phyloP scores from a whole-genome alignment of 2,888 invertebrate species.

The Hydrotaea diabolus region DNA sequence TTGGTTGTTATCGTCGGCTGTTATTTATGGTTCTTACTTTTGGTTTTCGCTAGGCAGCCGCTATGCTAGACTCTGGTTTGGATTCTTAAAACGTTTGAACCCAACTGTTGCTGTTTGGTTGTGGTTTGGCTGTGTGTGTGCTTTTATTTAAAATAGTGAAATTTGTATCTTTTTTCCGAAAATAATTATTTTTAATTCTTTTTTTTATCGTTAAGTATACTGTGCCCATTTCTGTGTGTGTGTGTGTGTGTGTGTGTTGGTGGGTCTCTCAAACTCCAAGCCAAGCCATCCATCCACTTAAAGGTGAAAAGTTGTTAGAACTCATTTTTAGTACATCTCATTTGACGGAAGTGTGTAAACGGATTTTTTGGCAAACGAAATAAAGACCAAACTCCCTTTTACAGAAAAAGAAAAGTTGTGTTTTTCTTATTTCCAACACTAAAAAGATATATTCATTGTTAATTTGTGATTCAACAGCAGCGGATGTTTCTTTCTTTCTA shows the following conservation, averaged over 20 bases:
- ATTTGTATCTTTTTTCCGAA: conserved; percentile 15
- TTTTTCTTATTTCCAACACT: conserved; percentile 6
- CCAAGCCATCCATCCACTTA: not conserved
- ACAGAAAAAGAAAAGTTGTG: conserved; percentile 2
- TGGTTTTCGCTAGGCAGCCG: not conserved
- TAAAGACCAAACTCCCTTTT: conserved; percentile 27
- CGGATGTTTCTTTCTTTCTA: conserved; percentile 44
- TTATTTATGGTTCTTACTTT: conserved; percentile 52
- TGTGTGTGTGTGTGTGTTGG: not conserved
- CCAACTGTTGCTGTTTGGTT: too few relatives aligned
- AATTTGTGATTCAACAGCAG: conserved; percentile 60
- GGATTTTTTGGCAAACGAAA: conserved; percentile 48
- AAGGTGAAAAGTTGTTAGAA: conserved; percentile 63
- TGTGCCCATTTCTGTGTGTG: not conserved
- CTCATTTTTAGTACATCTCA: conserved; percentile 33
- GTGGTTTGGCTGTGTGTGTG: not conserved
- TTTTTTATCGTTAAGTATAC: not conserved
- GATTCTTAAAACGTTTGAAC: conserved; percentile 34
- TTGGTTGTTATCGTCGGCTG: not conserved
- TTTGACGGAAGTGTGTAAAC: conserved; percentile 54
- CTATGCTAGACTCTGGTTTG: not conserved
- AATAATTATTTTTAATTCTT: conserved; percentile 52
- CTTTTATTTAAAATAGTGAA: conserved; percentile 48
- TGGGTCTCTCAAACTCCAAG: not conserved
- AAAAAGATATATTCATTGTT: conserved; percentile 56